These are phyloP conservation scores for Caenorhabditis drosophilae DNA, from an alignment of 2,888 invertebrate genomes.

Conservation along the genomic window DNA sequence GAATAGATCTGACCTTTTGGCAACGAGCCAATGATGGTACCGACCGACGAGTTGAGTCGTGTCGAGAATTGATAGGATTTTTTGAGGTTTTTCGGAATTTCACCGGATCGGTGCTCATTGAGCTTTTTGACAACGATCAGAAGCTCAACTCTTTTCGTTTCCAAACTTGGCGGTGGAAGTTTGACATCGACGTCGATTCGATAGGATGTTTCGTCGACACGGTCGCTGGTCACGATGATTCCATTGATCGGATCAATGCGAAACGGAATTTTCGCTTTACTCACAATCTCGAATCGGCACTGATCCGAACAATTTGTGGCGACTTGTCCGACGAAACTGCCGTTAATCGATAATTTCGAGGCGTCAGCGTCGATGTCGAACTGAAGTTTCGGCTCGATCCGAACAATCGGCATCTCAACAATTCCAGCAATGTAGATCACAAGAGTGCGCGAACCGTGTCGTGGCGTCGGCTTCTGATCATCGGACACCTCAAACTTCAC, in stretches of 20 bases:
- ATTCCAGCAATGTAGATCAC: too few relatives aligned
- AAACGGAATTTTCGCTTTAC: constrained; percentile 6
- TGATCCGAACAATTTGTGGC: constrained; percentile 18
- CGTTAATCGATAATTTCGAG: constrained; percentile 15
- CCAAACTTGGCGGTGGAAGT: constrained; percentile 14
- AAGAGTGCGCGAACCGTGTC: too few relatives aligned
- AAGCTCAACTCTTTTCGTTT: neutral
- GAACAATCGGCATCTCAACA: too few relatives aligned
- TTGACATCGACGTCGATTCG: constrained; percentile 11
- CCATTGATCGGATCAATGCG: constrained; percentile 24
- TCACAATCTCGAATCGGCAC: constrained; percentile 15
- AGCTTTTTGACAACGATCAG: neutral
- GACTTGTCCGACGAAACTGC: constrained; percentile 26
- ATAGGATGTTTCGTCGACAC: constrained; percentile 10
- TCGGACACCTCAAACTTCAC: constrained; percentile 18
- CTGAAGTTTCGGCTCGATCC: too few relatives aligned
- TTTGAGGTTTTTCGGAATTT: constrained; percentile 11
- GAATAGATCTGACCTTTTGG: constrained; percentile 20
- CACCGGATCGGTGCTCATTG: too few relatives aligned
- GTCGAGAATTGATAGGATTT: constrained; percentile 21
- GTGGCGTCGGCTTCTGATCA: constrained; percentile 18
- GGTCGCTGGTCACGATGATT: neutral
- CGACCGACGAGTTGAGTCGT: constrained; percentile 21
- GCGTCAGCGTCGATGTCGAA: constrained; percentile 10
- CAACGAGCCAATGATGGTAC: constrained; percentile 22